Base-by-base conservation (phyloP, 2,888 invertebrate genomes). In the Meteorus colon region DNA sequence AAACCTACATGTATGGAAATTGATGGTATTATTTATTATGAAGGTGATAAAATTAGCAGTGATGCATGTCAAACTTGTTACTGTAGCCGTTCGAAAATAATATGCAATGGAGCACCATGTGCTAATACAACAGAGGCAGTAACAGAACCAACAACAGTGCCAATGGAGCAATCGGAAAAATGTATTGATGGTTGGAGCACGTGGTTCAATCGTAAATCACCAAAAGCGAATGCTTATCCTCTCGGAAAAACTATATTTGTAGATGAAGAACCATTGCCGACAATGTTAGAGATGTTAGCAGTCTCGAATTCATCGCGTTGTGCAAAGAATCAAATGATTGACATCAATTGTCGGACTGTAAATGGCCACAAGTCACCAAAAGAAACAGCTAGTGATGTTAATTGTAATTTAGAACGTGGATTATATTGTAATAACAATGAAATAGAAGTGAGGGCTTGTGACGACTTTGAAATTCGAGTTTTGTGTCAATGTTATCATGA, bases 381-480 rank as follows among this genome's bases (percentile, higher is more conserved):
- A 82, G 92, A 93, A 73, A 94, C 95, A 12, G 94, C 94, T 0
- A 92, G 96, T 73, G 92, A 95, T 84, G 95, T 94, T 0, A 94
- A 94, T 82, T 97, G 97, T 86, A 94, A 93, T 81, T 86, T 96
- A 75, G 93, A 95, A 81, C 91, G 91, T 16, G 97, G 97, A 0
- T 90, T 97, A 0, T 89, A 93, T 5, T 97, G 97, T 85, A 90
- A 88, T 73, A 89, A 90, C 3, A 81, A 84, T 73, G 84, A 87
- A 3, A 55, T 55, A 14, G 84, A 84, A 8, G 68, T 60, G 19
- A 82, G 82, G 4, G 84, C 89, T 1, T 97, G 97, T 82, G 92
- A 93, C 1, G 96, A 97, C 90, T 97, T 96, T 86, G 96, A 97
- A 90, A 93, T 97, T 68, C 92, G 95, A 41, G 94, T 96, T 1